Base-by-base conservation (phyloP, 2,888 invertebrate species). In the Drosophila anomelani region DNA sequence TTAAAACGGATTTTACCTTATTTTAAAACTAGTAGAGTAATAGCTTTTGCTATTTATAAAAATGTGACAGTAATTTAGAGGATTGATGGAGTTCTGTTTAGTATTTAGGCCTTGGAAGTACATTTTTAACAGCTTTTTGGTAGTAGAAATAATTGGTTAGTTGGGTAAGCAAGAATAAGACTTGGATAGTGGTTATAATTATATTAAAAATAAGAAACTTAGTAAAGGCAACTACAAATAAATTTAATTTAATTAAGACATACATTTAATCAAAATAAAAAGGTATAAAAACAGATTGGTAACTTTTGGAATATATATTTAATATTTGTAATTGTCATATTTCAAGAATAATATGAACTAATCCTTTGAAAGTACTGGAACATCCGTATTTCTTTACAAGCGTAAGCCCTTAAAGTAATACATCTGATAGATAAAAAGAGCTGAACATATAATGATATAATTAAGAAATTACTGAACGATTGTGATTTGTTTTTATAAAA, bases 1-100 rank as follows among this genome's bases (percentile, higher is more conserved):
- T 32, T 15, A 20, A 20, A 59, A 26, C 36, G 9, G 46, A 43
- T 12, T 13, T 29, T 59, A 9, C 4, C 4, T 9, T 44, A 43
- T 43, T 63, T 61, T 26, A 26, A 34, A 17, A 26, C 13, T 15
- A 12, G 15, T 1, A 29, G 12, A 23, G n/a, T 26, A 26, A 26
- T 26, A 4, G 26, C 26, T 26, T 26, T 26, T 26, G 26, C n/a
- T 51, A 29, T 66, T 66, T 66, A 44, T 64, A 41, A 23, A 26
- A 17, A 34, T 29, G 15, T 29, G 32, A 12, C 17, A 20, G 34
- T 9, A 49, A 20, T 43, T 26, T 13, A 12, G 13, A 26, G 26
- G 10, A 10, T 32, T 32, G 32, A 8, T 9, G 29, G 29, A 26
- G 26, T 26, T 26, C 26, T 26, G 26, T 26, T 29, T 29, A 29